Base-by-base conservation (phyloP, 2,113 vertebrate genomes). In the Sebastes fasciatus region DNA sequence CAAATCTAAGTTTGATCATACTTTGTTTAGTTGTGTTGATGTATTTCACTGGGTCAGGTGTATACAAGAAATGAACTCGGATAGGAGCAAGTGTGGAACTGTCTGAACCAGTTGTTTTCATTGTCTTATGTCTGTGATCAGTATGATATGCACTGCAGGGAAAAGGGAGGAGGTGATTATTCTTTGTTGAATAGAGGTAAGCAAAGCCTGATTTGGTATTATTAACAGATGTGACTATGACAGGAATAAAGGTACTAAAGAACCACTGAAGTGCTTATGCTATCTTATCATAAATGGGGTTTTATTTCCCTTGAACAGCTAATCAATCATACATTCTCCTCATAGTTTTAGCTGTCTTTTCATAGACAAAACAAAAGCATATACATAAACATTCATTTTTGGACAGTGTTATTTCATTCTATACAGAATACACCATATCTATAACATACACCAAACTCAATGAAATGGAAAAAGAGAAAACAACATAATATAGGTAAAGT, bases 1-100 rank as follows among this genome's bases (percentile, higher is more conserved):
- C 85, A 82, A 82, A 84, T 86, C 85, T 84, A 75, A 81, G 84
- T 87, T 90, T 90, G 90, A 89, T 92, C 91, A 88, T n/a, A 58
- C 82, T 85, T 90, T 88, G 84, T 82, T 91, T 86, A 77, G 80
- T 88, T 80, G 82, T 80, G 85, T 76, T 86, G 91, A 86, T 89
- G 77, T 46, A 40, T 84, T 87, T 86, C 67, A 64, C 60, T 60
- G 87, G 93, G 91, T 94, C 89, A 88, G 79, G 85, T 89, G 87
- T 85, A 82, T 74, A 82, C 34, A 34, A 77, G 91, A 88, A 86
- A 90, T 80, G 45, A 90, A 83, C 84, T 88, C 40, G 0, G 82
- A 89, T 54, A 42, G 71, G 23, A 79, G 82, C 52, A 76, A 67
- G 71, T 81, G 74, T 85, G 84, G 63, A 45, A 5, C 72, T 90